phyloP scores from a whole-genome alignment of 2,113 vertebrate genomes.

The Megaptera novaeangliae region DNA sequence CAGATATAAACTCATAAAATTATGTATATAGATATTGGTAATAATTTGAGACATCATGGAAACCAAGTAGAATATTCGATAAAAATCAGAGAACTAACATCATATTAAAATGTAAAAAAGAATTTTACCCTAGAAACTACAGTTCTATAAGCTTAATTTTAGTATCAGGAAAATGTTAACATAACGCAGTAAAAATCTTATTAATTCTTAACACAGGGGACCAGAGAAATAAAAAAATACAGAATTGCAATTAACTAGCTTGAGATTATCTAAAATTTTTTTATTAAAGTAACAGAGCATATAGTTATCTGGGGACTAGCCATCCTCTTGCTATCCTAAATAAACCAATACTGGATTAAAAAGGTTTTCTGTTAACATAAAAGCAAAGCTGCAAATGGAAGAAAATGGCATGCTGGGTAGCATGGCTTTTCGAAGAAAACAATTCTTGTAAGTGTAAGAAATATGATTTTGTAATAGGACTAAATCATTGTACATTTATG shows the following conservation, averaged over 20 bases:
- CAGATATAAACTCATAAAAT: conserved; percentile 18
- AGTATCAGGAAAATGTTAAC: conserved; percentile 64
- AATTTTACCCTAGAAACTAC: conserved; percentile 53
- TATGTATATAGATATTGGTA: conserved; percentile 20
- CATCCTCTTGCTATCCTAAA: conserved; percentile 44
- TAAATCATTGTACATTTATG: neutral
- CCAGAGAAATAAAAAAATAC: conserved; percentile 9
- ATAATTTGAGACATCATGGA: conserved; percentile 44
- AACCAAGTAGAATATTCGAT: conserved; percentile 38
- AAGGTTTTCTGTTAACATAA: conserved; percentile 55
- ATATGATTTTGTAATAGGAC: neutral
- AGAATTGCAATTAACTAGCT: conserved; percentile 73
- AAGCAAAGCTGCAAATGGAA: conserved; percentile 29
- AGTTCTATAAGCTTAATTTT: conserved; percentile 64
- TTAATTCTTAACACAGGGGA: conserved; percentile 72
- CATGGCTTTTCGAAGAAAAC: neutral
- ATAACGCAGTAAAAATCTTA: conserved; percentile 69
- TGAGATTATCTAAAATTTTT: conserved; percentile 69
- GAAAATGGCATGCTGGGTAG: neutral
- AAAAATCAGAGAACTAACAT: conserved; percentile 38
- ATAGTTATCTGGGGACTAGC: conserved; percentile 51
- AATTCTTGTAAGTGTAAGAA: neutral
- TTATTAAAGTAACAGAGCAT: conserved; percentile 65
- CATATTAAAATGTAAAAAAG: conserved; percentile 47
- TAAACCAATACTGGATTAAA: conserved; percentile 64